Percentiles rank a stretch among this genome's conserved stretches.
phyloP scores from a whole-genome alignment of 2,888 invertebrate species.

The Eupithecia exiguata region DNA sequence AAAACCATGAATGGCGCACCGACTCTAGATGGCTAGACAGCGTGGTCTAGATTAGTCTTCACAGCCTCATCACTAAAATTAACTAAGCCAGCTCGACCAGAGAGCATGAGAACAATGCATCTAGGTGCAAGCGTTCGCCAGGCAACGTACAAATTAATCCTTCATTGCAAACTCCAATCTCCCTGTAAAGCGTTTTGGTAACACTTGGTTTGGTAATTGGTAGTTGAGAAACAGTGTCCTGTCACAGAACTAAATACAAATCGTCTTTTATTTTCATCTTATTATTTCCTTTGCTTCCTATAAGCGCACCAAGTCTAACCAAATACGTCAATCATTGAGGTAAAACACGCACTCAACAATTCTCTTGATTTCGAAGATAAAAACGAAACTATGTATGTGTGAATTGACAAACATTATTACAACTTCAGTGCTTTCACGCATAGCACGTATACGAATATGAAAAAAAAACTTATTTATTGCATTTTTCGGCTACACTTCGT shows the following conservation, averaged over 20 bases:
- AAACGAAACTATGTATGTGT: too few species aligned
- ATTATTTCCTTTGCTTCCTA: too few species aligned
- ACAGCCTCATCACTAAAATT: not conserved
- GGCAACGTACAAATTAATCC: not conserved
- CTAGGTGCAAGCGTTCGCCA: not conserved
- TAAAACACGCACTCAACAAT: too few species aligned
- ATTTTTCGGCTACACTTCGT: too few species aligned
- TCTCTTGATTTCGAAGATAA: too few species aligned
- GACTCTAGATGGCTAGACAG: not conserved
- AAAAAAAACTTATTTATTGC: too few species aligned
- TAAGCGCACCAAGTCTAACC: too few species aligned
- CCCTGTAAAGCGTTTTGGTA: not conserved
- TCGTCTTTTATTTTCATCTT: not conserved
- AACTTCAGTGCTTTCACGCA: too few species aligned
- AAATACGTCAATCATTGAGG: too few species aligned
- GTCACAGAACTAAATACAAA: not conserved
- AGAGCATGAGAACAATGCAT: constrained; percentile 1
- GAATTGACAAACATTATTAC: too few species aligned
- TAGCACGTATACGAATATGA: too few species aligned
- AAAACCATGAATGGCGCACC: not conserved
- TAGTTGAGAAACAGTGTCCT: not conserved
- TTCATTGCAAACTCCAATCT: not conserved
- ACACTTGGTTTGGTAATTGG: not conserved
- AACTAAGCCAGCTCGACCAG: not conserved
- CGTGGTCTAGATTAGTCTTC: not conserved